Base-by-base conservation (phyloP, 2,113 vertebrate species). In the Jaculus jaculus region DNA sequence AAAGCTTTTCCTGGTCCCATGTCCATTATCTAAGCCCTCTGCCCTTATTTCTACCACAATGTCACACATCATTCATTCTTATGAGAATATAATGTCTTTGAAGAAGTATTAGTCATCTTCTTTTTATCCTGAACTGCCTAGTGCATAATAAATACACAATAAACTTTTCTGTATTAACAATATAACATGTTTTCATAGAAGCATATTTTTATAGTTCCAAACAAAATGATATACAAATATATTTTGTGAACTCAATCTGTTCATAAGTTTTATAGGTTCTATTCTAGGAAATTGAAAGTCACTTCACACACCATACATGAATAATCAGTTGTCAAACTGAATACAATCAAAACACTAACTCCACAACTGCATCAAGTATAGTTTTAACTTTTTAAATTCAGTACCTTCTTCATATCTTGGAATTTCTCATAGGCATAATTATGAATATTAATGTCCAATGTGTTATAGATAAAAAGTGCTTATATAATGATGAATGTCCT, bases 181-280 rank as follows among this genome's bases (percentile, higher is more conserved):
- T 80, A 66, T 86, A 82, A 72, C 66, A 96, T 95, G 32, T 95
- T 96, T 92, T 93, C 42, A 92, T 61, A 78, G 51, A 93, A 93
- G 58, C 80, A 75, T 90, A 93, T 93, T 96, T 94, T 85, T 42
- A 42, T 77, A 93, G 60, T 63, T 95, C 60, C 74, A 94, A 96
- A 93, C 80, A 96, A 96, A 94, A 88, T 95, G 79, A 66, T 94
- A 91, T 84, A 78, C 72, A 94, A 91, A 96, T 94, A 93, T 89
- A 93, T 91, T 92, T 84, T 92, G 93, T 87, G 87, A 95, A 92
- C 51, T 91, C 89, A 94, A 92, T 91, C 91, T 97, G 87, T 73
- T 96, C 68, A n/a, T 51, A 87, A 66, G 17, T 95, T 93, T 95
- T 89, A 94, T 60, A 89, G 77, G 60, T 6, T 95, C 77, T 94